Conservation (phyloP, 2,113 vertebrate genomes). For the Ophiodon elongatus region DNA sequence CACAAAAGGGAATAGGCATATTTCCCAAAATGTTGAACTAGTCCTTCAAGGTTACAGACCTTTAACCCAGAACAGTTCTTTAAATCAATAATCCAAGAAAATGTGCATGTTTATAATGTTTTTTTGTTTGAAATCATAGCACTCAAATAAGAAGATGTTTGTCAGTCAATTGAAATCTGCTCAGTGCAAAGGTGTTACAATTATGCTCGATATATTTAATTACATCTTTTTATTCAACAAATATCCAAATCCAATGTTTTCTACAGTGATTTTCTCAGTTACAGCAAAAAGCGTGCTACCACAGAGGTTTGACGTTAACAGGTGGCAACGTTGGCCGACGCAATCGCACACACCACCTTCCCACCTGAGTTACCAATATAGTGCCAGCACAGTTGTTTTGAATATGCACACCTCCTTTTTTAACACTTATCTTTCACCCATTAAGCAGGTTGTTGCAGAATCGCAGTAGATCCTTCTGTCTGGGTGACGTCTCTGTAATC, state of each 20-base stretch:
- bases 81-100: neutral
- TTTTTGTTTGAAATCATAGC: neutral
- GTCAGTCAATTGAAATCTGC: neutral
- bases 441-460: constrained; percentile 7
- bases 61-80: neutral
- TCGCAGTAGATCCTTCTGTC: constrained; percentile 5
- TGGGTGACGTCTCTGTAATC: constrained; percentile 19
- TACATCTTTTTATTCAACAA: neutral
- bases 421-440: constrained; percentile 12
- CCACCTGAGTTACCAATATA: neutral
- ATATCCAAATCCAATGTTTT: neutral
- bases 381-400: neutral
- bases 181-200: neutral
- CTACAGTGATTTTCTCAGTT: neutral
- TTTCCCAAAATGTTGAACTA: neutral
- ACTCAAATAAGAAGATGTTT: neutral
- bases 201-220: neutral
- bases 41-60: neutral
- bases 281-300: neutral
- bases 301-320: neutral
- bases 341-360: neutral
- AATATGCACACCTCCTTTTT: constrained; percentile 1
- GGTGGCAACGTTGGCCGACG: neutral
- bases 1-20: neutral
- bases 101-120: neutral